Percentiles rank a stretch among this genome's conserved stretches.
Conservation (phyloP, 2,113 vertebrate genomes). For the Corvus cornix region DNA sequence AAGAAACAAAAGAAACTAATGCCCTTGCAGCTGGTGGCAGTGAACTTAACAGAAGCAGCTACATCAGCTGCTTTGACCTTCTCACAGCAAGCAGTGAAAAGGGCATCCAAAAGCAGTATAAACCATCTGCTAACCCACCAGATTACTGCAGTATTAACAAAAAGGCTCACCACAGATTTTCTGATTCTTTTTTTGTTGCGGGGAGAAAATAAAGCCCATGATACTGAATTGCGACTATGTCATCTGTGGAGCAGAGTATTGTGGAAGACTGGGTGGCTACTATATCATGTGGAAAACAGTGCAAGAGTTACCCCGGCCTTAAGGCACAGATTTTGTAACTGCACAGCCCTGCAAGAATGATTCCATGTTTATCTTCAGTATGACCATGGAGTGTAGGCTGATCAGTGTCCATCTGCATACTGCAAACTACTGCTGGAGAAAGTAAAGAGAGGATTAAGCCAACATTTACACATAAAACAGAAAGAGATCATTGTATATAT, state of each 20-base stretch:
- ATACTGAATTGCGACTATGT: neutral
- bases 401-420: neutral
- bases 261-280: neutral
- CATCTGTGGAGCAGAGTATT: neutral
- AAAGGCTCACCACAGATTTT: neutral
- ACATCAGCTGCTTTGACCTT: neutral
- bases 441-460: neutral
- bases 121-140: neutral
- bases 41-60: neutral
- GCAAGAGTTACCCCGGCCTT: neutral
- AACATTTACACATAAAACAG: neutral
- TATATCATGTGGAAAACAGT: neutral
- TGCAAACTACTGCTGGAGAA: neutral
- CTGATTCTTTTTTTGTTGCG: neutral
- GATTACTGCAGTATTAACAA: neutral
- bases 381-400: neutral
- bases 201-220: neutral
- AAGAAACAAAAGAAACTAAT: neutral
- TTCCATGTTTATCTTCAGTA: neutral
- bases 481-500: neutral
- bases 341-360: neutral
- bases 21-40: neutral
- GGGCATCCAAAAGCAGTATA: neutral
- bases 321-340: neutral
- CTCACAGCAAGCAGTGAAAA: conserved; percentile 4